These are phyloP conservation scores for Atta texana DNA, from an alignment of 1,140 invertebrate species.

Conservation along the genomic window DNA sequence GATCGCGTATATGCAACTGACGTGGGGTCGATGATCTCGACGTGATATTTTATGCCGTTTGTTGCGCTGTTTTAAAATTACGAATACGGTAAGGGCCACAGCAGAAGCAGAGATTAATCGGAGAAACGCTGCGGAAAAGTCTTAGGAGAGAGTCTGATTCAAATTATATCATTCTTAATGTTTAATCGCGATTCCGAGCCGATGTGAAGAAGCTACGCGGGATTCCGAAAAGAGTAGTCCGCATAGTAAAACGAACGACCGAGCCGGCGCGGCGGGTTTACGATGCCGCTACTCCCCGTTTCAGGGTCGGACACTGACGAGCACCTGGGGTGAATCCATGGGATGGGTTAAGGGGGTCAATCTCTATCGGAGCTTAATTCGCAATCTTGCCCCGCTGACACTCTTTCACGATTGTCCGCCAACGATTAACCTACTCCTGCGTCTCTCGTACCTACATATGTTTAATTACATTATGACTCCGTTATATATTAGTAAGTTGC, in stretches of 20 bases:
- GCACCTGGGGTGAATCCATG: conserved; percentile 76
- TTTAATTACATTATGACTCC: not conserved
- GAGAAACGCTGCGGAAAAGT: conserved; percentile 32
- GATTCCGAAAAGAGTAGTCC: conserved; percentile 56
- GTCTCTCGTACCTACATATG: not conserved
- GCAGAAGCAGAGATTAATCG: conserved; percentile 46
- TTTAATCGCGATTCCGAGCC: conserved; percentile 71
- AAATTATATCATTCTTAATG: conserved; percentile 66
- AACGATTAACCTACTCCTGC: not conserved
- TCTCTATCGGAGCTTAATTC: conserved; percentile 76
- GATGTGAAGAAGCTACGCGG: conserved; percentile 57
- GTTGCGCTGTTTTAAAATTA: conserved; percentile 43
- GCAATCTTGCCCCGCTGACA: conserved; percentile 75
- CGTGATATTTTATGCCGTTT: conserved; percentile 53
- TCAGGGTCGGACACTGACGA: conserved; percentile 77
- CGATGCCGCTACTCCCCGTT: conserved; percentile 67
- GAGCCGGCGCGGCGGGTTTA: conserved; percentile 65
- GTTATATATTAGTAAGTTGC: not conserved
- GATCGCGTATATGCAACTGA: conserved; percentile 8
- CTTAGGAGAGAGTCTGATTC: conserved; percentile 54
- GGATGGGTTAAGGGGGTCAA: conserved; percentile 75
- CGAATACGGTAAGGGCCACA: not conserved
- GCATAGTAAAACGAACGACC: conserved; percentile 74
- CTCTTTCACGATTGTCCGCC: conserved; percentile 67
- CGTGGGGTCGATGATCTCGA: conserved; percentile 25